A percentile compares a stretch with the other conserved stretches of the same genome.
These are phyloP conservation scores for Syrmaticus mikado DNA, from an alignment of 2,113 vertebrate species.

Conservation along the genomic window DNA sequence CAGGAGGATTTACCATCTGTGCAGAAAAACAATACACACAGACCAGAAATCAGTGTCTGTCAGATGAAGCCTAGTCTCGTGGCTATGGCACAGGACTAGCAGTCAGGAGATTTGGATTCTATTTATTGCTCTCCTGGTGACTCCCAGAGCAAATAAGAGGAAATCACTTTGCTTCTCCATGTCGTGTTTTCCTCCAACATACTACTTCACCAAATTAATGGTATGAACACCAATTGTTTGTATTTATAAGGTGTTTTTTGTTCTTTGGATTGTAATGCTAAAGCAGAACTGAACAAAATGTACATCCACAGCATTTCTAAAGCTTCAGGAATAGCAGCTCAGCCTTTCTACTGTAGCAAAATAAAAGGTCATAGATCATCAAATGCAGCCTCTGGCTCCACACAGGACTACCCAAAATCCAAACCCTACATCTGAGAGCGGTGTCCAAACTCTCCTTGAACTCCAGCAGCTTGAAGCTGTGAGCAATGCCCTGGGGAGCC, in stretches of 20 bases:
- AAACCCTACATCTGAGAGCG: not conserved
- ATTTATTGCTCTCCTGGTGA: slow-evolving; percentile 44
- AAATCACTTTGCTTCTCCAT: not conserved
- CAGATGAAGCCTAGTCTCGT: slow-evolving; percentile 40
- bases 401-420: not conserved
- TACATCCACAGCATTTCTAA: not conserved
- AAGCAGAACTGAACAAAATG: not conserved
- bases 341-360: not conserved
- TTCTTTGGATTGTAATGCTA: not conserved
- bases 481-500: not conserved
- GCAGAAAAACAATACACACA: slow-evolving; percentile 40
- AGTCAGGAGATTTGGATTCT: slow-evolving; percentile 56
- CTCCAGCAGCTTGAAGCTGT: not conserved
- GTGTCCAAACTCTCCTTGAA: not conserved
- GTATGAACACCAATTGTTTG: not conserved
- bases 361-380: not conserved
- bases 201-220: not conserved
- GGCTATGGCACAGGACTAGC: slow-evolving; percentile 57
- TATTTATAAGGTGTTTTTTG: slow-evolving; percentile 1
- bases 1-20: slow-evolving; percentile 51
- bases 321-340: not conserved
- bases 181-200: slow-evolving; percentile 18
- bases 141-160: slow-evolving; percentile 2
- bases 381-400: not conserved
- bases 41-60: not conserved